Conservation (phyloP, 2,888 invertebrate species). For the Apodemia duryi region DNA sequence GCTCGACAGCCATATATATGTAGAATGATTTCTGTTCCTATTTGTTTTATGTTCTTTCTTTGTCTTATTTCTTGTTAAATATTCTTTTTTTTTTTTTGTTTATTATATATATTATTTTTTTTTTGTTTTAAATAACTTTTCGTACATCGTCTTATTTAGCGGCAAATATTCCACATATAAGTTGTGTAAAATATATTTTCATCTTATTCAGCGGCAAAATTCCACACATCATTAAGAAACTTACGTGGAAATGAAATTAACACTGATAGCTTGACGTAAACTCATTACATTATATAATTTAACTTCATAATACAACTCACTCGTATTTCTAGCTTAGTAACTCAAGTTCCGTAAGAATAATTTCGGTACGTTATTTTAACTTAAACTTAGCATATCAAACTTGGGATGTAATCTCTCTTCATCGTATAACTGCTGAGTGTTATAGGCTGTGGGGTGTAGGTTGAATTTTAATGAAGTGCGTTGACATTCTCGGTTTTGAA, state of each 20-base stretch:
- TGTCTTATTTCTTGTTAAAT: too few relatives aligned
- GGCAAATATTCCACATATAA: too few relatives aligned
- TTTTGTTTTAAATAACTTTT: too few relatives aligned
- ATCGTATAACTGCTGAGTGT: background rate
- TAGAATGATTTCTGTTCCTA: too few relatives aligned
- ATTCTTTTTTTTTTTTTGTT: too few relatives aligned
- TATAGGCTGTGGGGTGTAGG: background rate
- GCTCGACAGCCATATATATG: too few relatives aligned
- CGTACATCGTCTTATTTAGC: too few relatives aligned
- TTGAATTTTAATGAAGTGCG: conserved; percentile 7
- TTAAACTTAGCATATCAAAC: background rate
- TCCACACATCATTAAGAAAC: background rate
- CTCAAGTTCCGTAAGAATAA: background rate
- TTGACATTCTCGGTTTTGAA: background rate
- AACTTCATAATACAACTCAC: conserved; percentile 1
- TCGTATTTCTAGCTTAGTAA: background rate
- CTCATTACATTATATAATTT: conserved; percentile 8
- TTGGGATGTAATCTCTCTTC: background rate
- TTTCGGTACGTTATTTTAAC: background rate
- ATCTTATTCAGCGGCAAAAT: background rate
- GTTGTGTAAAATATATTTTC: too few relatives aligned
- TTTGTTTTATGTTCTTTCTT: too few relatives aligned
- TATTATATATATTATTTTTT: too few relatives aligned
- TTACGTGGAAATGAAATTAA: conserved; percentile 4
- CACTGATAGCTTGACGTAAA: conserved; percentile 3